Conservation (phyloP, 2,888 invertebrate genomes). For the Tetrapedia diversipes region DNA sequence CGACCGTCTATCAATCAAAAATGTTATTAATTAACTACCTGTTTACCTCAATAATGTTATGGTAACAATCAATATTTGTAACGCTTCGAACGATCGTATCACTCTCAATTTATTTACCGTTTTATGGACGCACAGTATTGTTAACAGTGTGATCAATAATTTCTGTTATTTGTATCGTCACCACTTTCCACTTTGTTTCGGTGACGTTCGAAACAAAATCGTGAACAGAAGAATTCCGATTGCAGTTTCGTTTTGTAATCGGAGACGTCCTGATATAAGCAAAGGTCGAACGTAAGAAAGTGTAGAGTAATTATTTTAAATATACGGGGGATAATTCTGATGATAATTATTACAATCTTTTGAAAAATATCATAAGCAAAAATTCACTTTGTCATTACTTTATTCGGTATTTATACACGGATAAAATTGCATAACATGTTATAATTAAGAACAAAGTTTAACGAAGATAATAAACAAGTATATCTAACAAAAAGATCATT, state of each 20-base stretch:
- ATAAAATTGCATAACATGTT: no score
- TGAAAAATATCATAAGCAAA: background rate
- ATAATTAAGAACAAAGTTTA: no score
- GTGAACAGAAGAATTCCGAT: background rate
- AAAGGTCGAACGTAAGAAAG: no score
- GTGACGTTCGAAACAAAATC: background rate
- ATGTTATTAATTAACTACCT: conserved; percentile 18
- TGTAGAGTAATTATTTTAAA: no score
- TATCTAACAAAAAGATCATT: background rate
- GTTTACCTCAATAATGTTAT: conserved; percentile 11
- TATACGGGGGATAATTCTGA: no score
- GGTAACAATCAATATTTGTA: conserved; percentile 29
- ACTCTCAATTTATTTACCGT: conserved; percentile 24
- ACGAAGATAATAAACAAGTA: background rate
- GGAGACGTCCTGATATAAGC: background rate
- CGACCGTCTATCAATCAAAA: no score
- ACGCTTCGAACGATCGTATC: conserved; percentile 18
- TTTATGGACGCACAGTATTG: conserved; percentile 23
- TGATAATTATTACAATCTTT: no score
- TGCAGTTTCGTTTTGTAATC: background rate
- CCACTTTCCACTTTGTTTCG: conserved; percentile 9
- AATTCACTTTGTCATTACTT: no score
- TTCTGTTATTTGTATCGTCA: conserved; percentile 17
- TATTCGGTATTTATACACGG: no score
- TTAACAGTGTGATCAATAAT: conserved; percentile 13